Conservation (phyloP, 2,888 invertebrate species). For the Stomorhina lunata region DNA sequence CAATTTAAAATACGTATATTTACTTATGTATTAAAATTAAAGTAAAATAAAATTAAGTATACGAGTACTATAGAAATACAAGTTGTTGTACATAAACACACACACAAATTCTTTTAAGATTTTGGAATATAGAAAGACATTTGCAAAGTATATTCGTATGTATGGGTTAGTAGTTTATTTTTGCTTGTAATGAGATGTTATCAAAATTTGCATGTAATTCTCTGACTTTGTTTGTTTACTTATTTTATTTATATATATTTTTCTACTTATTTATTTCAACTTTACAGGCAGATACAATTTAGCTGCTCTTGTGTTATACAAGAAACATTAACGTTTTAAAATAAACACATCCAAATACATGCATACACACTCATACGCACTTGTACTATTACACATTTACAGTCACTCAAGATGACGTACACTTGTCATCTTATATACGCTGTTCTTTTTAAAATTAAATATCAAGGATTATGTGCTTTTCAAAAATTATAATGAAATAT, state of each 20-base stretch:
- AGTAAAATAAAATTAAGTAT: too few species aligned
- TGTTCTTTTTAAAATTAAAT: conserved; percentile 6
- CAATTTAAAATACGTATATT: not conserved
- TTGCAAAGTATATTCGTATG: not conserved
- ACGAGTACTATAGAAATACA: too few species aligned
- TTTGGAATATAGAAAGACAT: not conserved
- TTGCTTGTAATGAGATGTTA: conserved; percentile 16
- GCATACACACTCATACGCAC: not conserved
- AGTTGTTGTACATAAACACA: too few species aligned
- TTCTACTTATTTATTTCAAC: not conserved
- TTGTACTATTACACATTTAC: too few species aligned
- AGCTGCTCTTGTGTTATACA: not conserved
- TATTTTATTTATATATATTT: not conserved
- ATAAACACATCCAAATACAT: not conserved
- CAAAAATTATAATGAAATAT: conserved; percentile 19
- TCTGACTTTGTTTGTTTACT: conserved; percentile 21
- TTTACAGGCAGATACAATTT: not conserved
- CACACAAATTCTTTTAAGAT: too few species aligned
- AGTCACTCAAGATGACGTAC: too few species aligned
- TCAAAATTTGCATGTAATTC: conserved; percentile 28
- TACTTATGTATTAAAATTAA: not conserved
- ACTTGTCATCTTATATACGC: not conserved
- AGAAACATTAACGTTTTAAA: not conserved
- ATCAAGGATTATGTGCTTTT: conserved; percentile 17
- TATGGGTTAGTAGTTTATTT: not conserved